These are phyloP conservation scores for Etia nguti DNA, from an alignment of 2,113 vertebrate genomes.

Conservation along the genomic window DNA sequence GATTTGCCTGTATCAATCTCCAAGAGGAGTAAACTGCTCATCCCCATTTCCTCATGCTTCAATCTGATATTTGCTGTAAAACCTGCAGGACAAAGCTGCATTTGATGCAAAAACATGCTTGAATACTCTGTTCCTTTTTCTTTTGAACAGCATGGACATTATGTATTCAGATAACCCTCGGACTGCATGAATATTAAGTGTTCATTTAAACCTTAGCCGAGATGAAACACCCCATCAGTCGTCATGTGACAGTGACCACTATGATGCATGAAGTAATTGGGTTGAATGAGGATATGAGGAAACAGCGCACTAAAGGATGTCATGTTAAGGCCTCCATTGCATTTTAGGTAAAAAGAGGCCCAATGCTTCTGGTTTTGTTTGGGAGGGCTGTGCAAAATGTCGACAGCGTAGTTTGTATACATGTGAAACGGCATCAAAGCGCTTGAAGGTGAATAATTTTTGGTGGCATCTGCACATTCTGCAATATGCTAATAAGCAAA, in stretches of 20 bases:
- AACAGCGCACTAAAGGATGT: not conserved
- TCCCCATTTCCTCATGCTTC: not conserved
- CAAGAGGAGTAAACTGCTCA: conserved; percentile 3
- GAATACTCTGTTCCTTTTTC: conserved; percentile 38
- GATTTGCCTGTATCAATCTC: conserved; percentile 33
- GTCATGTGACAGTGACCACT: conserved; percentile 18
- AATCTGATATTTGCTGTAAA: not conserved
- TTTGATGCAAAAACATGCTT: conserved; percentile 30
- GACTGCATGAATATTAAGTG: conserved; percentile 51
- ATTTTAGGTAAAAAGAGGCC: not conserved
- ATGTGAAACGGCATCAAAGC: conserved; percentile 54
- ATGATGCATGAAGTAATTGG: conserved; percentile 46
- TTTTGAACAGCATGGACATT: conserved; percentile 27
- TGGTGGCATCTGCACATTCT: conserved; percentile 75
- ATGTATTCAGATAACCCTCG: conserved; percentile 25
- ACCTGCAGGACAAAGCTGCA: not conserved
- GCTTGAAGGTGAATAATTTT: conserved; percentile 73
- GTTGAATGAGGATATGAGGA: conserved; percentile 33
- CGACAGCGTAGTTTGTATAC: conserved; percentile 55
- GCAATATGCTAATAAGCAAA: conserved; percentile 75
- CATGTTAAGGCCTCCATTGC: not conserved
- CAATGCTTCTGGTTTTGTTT: conserved; percentile 37
- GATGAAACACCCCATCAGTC: conserved; percentile 36
- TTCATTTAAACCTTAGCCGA: conserved; percentile 28
- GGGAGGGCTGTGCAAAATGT: conserved; percentile 53